phyloP scores from a whole-genome alignment of 2,888 invertebrate species.

The Amiota communis region DNA sequence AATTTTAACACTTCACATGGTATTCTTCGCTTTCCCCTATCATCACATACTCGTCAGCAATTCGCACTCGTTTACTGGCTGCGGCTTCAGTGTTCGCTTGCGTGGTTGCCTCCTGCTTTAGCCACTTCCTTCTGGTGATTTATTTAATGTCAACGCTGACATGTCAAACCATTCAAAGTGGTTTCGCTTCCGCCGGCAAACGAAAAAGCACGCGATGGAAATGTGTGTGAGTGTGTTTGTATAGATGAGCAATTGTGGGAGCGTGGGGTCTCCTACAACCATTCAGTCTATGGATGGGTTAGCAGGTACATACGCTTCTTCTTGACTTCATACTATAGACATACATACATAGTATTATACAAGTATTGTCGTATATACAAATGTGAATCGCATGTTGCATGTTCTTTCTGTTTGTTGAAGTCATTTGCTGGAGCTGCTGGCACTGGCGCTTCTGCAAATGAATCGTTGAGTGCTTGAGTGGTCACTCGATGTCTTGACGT shows the following conservation, averaged over 20 bases:
- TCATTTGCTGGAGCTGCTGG: constrained; percentile 5
- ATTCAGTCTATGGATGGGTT: not conserved
- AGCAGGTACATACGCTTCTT: not conserved
- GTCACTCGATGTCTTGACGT: constrained; percentile 26
- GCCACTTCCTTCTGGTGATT: constrained; percentile 54
- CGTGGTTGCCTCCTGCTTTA: not conserved
- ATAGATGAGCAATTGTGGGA: not conserved
- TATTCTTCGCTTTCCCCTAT: not conserved
- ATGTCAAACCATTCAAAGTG: constrained; percentile 68
- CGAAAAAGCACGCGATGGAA: constrained; percentile 62
- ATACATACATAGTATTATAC: constrained; percentile 21
- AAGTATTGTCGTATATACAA: constrained; percentile 24
- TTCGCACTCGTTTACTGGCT: not conserved
- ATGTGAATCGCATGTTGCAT: constrained; percentile 22
- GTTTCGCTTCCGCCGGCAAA: constrained; percentile 62
- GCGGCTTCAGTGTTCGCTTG: not conserved
- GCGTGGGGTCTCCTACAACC: not conserved
- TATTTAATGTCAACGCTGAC: constrained; percentile 68
- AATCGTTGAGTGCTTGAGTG: constrained; percentile 28
- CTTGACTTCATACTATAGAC: not conserved
- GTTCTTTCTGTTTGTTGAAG: constrained; percentile 30
- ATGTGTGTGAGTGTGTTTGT: not conserved
- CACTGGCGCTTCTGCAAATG: constrained; percentile 38
- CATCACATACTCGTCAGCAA: constrained; percentile 5
- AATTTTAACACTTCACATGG: constrained; percentile 24